Evolutionary conservation across 1,140 invertebrate species (phyloP), one percentile per base, ranked within the genome.

Genomic region (Drosophila lowei): DNA sequence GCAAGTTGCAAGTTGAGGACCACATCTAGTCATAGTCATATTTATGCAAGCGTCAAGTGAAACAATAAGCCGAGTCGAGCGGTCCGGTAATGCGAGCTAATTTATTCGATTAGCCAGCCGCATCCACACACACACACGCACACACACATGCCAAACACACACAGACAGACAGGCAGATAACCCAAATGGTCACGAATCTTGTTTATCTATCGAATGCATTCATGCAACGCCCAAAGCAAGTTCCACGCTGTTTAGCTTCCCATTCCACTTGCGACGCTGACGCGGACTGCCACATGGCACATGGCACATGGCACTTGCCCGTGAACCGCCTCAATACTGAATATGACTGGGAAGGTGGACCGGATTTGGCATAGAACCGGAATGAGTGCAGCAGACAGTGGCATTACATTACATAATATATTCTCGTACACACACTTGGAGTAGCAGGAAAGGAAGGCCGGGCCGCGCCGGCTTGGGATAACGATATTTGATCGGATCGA

Each of bases 61-160:
- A 74, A 79, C 64, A 80, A 76, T 71, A 58, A 53, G 52, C 34
- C 43, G 30, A 55, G 55, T 65, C 72, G 59, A 54, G 56, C 62
- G 56, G 34, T 48, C 56, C 62, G 72, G 72, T 53, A 81, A 62
- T 62, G 53, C 47, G 81, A 86, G 63, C 61, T 63, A 77, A 80
- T 80, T 85, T 86, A 86, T 85, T 77, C 77, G 80, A 85, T 85
- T 85, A 85, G 81, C 74, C 46, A 65, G 49, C 30, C 52, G 67
- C 58, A 71, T 53, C 44, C 57, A 25, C 30, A 44, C 34, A 59
- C n/a, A 60, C 30, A 55, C 38, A 38, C 42, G n/a, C 18, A 47
- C 28, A 28, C 8, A 13, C 5, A 57, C 30, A n/a, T n/a, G n/a
- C n/a, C n/a, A n/a, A n/a, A n/a, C n/a, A n/a, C n/a, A n/a, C n/a